phyloP scores from a whole-genome alignment of 2,888 invertebrate species.

The Apotomis turbidana region DNA sequence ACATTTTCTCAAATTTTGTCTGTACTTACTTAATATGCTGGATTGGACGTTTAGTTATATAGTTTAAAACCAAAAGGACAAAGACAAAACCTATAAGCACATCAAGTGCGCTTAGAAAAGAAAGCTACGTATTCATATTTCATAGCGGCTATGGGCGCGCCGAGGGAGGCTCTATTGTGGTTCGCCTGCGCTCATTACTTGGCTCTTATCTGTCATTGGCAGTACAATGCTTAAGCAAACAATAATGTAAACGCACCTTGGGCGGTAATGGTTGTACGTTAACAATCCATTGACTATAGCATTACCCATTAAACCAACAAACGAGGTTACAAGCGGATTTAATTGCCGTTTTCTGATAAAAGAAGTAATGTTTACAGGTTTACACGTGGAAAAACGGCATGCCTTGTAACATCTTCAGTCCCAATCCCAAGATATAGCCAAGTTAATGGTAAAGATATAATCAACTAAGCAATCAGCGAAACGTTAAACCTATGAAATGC shows the following conservation, averaged over 20 bases:
- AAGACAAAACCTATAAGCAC: background rate
- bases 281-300: slow-evolving; percentile 37
- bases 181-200: slow-evolving; percentile 67
- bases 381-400: background rate
- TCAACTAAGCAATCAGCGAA: no score
- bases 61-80: no score
- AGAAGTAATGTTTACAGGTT: background rate
- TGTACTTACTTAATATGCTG: background rate
- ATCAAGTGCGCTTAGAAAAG: slow-evolving; percentile 15
- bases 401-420: background rate
- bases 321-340: slow-evolving; percentile 10
- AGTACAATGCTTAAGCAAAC: slow-evolving; percentile 71
- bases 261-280: slow-evolving; percentile 53
- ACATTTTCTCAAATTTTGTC: background rate
- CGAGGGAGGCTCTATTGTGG: slow-evolving; percentile 65
- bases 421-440: no score
- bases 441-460: no score
- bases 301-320: slow-evolving; percentile 22
- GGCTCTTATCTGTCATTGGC: slow-evolving; percentile 79
- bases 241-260: slow-evolving; percentile 63
- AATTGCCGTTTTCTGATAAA: slow-evolving; percentile 6
- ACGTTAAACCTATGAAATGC: no score
- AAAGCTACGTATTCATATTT: slow-evolving; percentile 34
- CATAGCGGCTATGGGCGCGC: slow-evolving; percentile 52
- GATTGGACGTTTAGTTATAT: background rate